These are phyloP conservation scores for Drosophila sulfurigaster DNA, from an alignment of 1,140 invertebrate genomes.

Conservation along the genomic window DNA sequence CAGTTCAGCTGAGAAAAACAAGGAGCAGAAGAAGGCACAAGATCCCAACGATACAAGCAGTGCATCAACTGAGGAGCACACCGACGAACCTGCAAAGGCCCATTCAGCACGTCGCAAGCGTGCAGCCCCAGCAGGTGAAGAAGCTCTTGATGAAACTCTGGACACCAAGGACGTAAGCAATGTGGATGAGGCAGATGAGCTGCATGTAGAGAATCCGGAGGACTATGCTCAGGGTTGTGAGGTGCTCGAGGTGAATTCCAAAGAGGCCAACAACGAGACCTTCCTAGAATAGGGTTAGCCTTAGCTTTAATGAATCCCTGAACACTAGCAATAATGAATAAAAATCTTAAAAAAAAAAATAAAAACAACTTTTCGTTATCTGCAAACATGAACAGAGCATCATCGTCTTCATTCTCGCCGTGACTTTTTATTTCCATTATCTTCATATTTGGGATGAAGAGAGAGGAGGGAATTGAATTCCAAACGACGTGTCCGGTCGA, in stretches of 20 bases:
- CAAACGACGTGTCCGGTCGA: slow-evolving; percentile 17
- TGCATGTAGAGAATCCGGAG: slow-evolving; percentile 33
- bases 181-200: not conserved
- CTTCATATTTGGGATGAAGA: not conserved
- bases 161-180: slow-evolving; percentile 13
- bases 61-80: not conserved
- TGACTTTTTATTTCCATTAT: not conserved
- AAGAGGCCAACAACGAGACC: slow-evolving; percentile 68
- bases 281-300: slow-evolving; percentile 47
- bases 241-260: slow-evolving; percentile 59
- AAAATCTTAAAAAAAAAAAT: slow-evolving; percentile 39
- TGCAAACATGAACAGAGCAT: not conserved
- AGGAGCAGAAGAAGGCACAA: not conserved
- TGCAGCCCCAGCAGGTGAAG: not conserved
- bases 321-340: slow-evolving; percentile 21
- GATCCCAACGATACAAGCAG: not conserved
- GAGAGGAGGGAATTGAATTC: not conserved
- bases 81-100: not conserved
- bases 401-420: not conserved
- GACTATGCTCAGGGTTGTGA: slow-evolving; percentile 75
- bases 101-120: not conserved
- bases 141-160: not conserved
- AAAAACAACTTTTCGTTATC: slow-evolving; percentile 5
- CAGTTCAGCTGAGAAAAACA: not conserved
- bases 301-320: slow-evolving; percentile 20